phyloP scores from a whole-genome alignment of 2,797 vertebrate genomes.

The Gallinago stenura region DNA sequence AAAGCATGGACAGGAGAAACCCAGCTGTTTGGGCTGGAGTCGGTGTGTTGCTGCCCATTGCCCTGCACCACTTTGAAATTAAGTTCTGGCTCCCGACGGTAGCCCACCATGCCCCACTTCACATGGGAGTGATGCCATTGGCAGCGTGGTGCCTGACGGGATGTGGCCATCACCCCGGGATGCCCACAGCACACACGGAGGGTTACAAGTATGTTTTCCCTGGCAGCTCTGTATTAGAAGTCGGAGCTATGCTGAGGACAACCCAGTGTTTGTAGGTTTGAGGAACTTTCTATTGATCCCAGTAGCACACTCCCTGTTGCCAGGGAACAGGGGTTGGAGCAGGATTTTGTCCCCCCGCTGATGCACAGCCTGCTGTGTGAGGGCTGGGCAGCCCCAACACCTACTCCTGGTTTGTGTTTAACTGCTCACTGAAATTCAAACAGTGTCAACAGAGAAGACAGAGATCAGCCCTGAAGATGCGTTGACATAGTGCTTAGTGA shows the following conservation, averaged over 20 bases:
- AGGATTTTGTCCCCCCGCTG: background rate
- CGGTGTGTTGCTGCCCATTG: accelerated
- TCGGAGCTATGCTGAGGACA: background rate
- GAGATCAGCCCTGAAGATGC: background rate
- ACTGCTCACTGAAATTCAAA: background rate
- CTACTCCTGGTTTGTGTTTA: background rate
- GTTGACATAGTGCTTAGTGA: too few species aligned
- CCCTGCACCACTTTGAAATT: accelerated
- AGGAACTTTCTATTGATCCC: background rate
- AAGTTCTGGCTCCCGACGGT: background rate
- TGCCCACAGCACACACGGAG: accelerated
- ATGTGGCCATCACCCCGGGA: background rate
- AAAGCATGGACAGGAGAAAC: background rate
- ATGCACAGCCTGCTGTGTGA: background rate
- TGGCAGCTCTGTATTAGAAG: background rate
- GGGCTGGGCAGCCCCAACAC: background rate
- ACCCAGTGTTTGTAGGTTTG: accelerated
- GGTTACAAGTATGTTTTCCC: accelerated
- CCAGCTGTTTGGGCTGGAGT: background rate
- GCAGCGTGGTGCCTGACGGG: accelerated
- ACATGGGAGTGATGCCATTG: background rate
- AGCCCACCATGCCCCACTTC: background rate
- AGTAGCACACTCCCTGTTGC: background rate
- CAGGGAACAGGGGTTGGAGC: background rate
- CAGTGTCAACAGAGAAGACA: accelerated